These are phyloP conservation scores for Peromyscus eremicus DNA, from an alignment of 2,797 vertebrate genomes.

Conservation along the genomic window DNA sequence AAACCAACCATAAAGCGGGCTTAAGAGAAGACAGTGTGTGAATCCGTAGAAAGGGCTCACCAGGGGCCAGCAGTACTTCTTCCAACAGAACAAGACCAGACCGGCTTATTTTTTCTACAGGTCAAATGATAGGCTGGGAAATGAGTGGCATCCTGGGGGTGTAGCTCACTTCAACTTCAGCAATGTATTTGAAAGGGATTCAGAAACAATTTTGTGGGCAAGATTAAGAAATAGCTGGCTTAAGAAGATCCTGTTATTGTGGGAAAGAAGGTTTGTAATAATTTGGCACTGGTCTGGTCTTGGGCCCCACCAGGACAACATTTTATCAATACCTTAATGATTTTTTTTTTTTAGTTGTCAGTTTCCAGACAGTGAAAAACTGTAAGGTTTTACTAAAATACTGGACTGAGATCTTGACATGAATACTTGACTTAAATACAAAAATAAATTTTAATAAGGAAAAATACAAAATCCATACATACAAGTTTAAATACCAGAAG, in stretches of 20 bases:
- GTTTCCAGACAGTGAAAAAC: conserved; percentile 25
- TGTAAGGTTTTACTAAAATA: neutral
- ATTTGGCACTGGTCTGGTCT: conserved; percentile 22
- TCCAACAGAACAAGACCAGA: neutral
- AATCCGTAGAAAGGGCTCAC: neutral
- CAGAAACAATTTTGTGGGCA: conserved; percentile 48
- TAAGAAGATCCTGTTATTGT: conserved; percentile 15
- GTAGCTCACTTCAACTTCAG: neutral
- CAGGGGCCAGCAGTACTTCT: neutral
- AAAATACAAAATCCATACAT: neutral
- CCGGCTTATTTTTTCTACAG: neutral
- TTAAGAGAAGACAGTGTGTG: neutral
- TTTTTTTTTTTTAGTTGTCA: neutral
- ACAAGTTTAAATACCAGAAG: conserved; percentile 26
- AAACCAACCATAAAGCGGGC: neutral
- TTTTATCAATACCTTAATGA: conserved; percentile 56
- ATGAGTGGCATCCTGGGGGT: conserved; percentile 2
- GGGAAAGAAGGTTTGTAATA: conserved; percentile 17
- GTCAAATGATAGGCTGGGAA: neutral
- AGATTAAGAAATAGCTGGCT: conserved; percentile 31
- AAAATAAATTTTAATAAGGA: conserved; percentile 25
- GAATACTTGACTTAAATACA: neutral
- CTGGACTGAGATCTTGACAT: neutral
- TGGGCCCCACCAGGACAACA: neutral
- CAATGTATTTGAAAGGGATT: conserved; percentile 53